These are phyloP conservation scores for Magallana ariakensis DNA, from an alignment of 1,140 invertebrate genomes.

Conservation along the genomic window DNA sequence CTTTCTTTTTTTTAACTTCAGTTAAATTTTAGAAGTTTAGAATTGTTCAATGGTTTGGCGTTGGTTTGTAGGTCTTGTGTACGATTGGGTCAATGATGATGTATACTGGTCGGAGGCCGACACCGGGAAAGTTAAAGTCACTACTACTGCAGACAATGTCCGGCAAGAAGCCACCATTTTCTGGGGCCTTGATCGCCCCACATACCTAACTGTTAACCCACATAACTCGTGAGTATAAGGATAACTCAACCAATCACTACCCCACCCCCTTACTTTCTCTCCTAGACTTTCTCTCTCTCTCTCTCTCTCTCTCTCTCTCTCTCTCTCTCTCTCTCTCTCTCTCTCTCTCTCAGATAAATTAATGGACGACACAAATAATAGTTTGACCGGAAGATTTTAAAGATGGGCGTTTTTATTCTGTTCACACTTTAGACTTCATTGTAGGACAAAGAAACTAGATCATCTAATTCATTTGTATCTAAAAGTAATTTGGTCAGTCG, in stretches of 20 bases:
- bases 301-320: no score
- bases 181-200: not conserved
- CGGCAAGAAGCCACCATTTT: conserved; percentile 2
- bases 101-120: conserved; percentile 36
- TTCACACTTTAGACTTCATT: not conserved
- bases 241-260: no score
- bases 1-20: no score
- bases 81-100: conserved; percentile 34
- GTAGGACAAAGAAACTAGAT: not conserved
- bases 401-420: not conserved
- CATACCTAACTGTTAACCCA: conserved; percentile 10
- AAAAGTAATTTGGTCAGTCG: conserved; percentile 17
- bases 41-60: not conserved
- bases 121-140: conserved; percentile 18
- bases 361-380: not conserved
- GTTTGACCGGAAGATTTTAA: no score
- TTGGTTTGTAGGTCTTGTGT: conserved; percentile 22
- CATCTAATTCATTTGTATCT: conserved; percentile 9
- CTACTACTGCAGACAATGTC: not conserved
- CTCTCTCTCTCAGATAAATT: not conserved
- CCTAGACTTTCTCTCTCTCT: no score
- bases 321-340: no score
- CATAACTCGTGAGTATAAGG: conserved; percentile 35
- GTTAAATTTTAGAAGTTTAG: not conserved
- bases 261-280: no score